Evolutionary conservation across 2,888 invertebrate genomes (phyloP), one percentile per base, ranked within the genome.

Genomic region (Timema podura): DNA sequence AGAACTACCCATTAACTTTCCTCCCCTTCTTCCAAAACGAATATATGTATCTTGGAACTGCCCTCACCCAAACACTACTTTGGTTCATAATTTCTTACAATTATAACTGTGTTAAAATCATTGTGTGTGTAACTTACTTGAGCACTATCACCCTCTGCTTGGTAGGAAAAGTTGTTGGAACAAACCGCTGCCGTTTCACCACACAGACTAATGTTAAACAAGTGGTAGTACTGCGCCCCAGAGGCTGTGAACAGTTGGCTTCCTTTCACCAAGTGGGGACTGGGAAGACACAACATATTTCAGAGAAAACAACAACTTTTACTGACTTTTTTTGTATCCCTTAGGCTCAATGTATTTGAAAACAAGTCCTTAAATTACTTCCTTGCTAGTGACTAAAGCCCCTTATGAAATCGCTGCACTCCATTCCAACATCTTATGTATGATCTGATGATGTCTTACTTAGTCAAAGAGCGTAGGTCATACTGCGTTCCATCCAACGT

Each of bases 161-260:
- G 76, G 68, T 79, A 75, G 0, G 82, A 78, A 5, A 84, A 81
- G 73, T 84, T 84, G 74, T 84, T 84, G 66, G 77, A 74, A 76
- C 84, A 84, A 7, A 77, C 76, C 8, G 78, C 79, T 59, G 77
- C 77, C n/a, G 77, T 73, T 48, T 78, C 77, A 9, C 82, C 82
- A 78, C 85, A 85, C 44, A 85, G 79, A 67, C 82, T 82, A 54
- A 85, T 80, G 76, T 83, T 83, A 76, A 84, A 85, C 46, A 82
- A 78, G 76, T 85, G 84, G 76, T 80, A 84, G 75, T 84, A 85
- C 76, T 83, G 81, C 44, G 83, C 84, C n/a, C 85, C 85, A 74
- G 82, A 82, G 1, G 83, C 81, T 7, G 82, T 81, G 72, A 82
- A 81, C 49, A 82, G 75, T 10, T 78, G 77, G 71, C 77, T 79